Evolutionary conservation across 2,888 invertebrate species (phyloP), one percentile per base, ranked within the genome.

Genomic region (Seladonia tumulorum): DNA sequence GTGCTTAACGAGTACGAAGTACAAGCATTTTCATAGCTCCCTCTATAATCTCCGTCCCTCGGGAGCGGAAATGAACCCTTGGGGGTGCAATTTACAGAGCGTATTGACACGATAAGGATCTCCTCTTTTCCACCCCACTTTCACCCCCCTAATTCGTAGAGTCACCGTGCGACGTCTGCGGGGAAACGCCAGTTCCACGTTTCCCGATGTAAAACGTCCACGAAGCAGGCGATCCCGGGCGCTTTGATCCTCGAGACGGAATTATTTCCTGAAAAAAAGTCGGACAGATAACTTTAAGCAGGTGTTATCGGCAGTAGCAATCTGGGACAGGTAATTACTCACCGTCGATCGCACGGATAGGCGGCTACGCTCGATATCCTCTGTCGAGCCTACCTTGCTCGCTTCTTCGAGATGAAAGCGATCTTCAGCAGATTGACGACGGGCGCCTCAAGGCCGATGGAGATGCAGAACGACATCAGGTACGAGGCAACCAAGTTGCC

Each of bases 401-500:
- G 94, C 95, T 94, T 95, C 93, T 93, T 95, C 92, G 92, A 93
- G 88, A 88, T 95, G 93, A 96, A 95, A 82, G 96, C 95, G 90
- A 98, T 96, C 95, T 98, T 98, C 84, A 98, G 96, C 86, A 98
- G 95, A 92, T 97, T 96, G 72, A 98, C 97, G 74, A 97, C 96
- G 0, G 98, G 98, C n/a, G 98, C 97, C 94, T 98, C 98, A 92
- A 98, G 97, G 1, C 97, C 96, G 90, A 98, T 95, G 16, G 98
- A 98, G 86, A 98, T 96, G 89, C 97, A 96, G 93, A 98, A 98
- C 0, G 98, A 97, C 57, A 96, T 95, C 79, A 97, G 93, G 94
- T 98, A 98, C 5, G 98, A 97, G 88, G 97, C 96, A 49, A 98
- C 97, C 39, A 97, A 96, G 93, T 98, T 98, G 14, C 98, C 98